A percentile compares a stretch with the other conserved stretches of the same genome.
Evolutionary conservation across 64 coral and sea anemone genomes (phyloP).

Genomic region (Porites lutea): DNA sequence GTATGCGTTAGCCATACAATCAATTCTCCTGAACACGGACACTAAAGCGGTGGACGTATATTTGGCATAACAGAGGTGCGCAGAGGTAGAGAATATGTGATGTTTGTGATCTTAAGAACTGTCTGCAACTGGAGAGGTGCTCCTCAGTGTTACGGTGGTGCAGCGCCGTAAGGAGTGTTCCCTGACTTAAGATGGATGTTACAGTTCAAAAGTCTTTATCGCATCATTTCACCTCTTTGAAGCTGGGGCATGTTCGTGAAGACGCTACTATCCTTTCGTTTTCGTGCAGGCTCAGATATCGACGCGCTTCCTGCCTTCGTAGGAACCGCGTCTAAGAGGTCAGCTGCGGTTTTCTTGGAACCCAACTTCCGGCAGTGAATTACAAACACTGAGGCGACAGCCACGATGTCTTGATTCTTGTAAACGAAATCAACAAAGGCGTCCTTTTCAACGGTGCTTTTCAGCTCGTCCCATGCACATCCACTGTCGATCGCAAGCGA

Average conservation of each 20-base stretch:
- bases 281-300: background rate
- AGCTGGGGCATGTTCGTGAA: background rate
- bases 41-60: no score
- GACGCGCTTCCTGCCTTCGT: slow-evolving; percentile 4
- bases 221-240: background rate
- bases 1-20: no score
- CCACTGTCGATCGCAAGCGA: slow-evolving; percentile 71
- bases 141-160: no score
- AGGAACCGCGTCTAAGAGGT: background rate
- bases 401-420: slow-evolving; percentile 62
- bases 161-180: no score
- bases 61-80: no score
- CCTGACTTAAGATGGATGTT: no score
- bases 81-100: no score
- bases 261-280: background rate
- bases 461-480: slow-evolving; percentile 77
- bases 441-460: slow-evolving; percentile 52
- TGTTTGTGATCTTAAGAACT: no score
- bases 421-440: slow-evolving; percentile 81
- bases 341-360: background rate
- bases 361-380: slow-evolving; percentile 8
- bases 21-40: no score
- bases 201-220: background rate
- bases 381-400: slow-evolving; percentile 66
- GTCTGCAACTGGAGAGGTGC: no score